A percentile compares a stretch with the other conserved stretches of the same genome.
Conservation (phyloP, 2,888 invertebrate genomes). For the Nebria brevicollis region DNA sequence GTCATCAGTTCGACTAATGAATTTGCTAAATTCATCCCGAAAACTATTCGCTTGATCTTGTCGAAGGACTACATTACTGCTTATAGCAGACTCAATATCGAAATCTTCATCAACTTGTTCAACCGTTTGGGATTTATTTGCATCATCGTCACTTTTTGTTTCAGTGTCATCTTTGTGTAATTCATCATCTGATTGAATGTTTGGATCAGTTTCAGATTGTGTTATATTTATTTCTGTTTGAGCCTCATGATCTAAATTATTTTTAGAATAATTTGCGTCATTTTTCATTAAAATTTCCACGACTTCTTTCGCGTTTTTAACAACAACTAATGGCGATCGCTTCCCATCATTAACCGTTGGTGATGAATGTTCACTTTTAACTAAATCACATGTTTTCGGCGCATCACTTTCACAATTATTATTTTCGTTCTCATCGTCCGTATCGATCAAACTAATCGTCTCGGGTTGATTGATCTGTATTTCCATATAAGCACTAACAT, state of each 20-base stretch:
- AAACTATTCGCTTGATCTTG: slow-evolving; percentile 23
- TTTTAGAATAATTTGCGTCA: slow-evolving; percentile 1
- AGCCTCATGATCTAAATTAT: neutral
- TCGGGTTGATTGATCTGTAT: slow-evolving; percentile 6
- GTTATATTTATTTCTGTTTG: neutral
- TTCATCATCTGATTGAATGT: neutral
- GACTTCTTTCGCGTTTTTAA: slow-evolving; percentile 3
- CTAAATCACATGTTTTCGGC: slow-evolving; percentile 6
- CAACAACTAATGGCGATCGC: slow-evolving; percentile 22
- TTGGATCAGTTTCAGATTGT: neutral
- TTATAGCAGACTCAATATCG: slow-evolving; percentile 33
- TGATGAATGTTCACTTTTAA: slow-evolving; percentile 9
- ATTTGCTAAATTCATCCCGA: slow-evolving; percentile 40
- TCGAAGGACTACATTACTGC: slow-evolving; percentile 24
- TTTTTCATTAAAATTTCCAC: slow-evolving; percentile 8
- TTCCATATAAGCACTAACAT: slow-evolving; percentile 9
- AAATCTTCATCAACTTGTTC: neutral
- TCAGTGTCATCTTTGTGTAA: neutral
- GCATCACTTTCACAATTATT: neutral
- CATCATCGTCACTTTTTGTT: slow-evolving; percentile 1
- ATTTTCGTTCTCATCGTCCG: slow-evolving; percentile 20
- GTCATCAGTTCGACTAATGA: slow-evolving; percentile 15
- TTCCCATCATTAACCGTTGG: neutral
- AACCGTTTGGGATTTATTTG: neutral
- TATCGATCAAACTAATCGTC: slow-evolving; percentile 27